Base-by-base conservation (phyloP, 2,113 vertebrate genomes). In the Ceratotherium simum region DNA sequence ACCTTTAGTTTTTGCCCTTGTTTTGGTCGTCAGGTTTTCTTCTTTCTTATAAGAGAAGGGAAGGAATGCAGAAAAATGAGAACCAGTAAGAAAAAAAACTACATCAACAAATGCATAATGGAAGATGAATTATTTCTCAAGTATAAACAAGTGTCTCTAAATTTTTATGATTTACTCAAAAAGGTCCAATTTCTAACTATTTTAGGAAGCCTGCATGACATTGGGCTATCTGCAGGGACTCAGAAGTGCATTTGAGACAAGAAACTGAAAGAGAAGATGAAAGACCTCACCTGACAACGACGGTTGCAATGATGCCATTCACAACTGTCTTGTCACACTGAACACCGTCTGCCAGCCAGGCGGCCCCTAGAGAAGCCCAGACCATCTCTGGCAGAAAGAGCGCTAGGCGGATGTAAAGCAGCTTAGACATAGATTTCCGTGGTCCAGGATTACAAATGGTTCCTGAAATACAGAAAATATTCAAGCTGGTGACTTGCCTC, bases 361-460 rank as follows among this genome's bases (percentile, higher is more conserved):
- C 82, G 0, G 99, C 99, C 73, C 99, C 99, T 31, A 99, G 93
- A 51, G 99, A 98, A 9, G 99, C 99, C 99, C 99, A 99, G 84
- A 99, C 97, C 80, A 99, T 98, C 97, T 99, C 99, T 2, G 99
- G 99, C 46, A 99, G 8, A 83, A 99, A 99, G 17, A 99, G 99
- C 1, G 99, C 67, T 0, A 99, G 98, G 0, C 99, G 99, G 87
- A 99, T 31, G 91, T 99, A 99, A 46, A 99, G 99, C 87, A 99
- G 98, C 2, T 98, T 99, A 2, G 99, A 98, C 98, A 99, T 99
- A 27, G 99, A 99, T 96, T 99, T 99, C 62, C 99, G 99, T 0
- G 99, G 99, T 10, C 99, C 99, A 0, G 99, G 99, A 96, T 99
- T 99, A 60, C 99, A 99, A 60, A 99, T 99, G 8, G 99, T 99